Evolutionary conservation across 2,113 vertebrate genomes (phyloP).

Genomic region (Addax nasomaculatus): DNA sequence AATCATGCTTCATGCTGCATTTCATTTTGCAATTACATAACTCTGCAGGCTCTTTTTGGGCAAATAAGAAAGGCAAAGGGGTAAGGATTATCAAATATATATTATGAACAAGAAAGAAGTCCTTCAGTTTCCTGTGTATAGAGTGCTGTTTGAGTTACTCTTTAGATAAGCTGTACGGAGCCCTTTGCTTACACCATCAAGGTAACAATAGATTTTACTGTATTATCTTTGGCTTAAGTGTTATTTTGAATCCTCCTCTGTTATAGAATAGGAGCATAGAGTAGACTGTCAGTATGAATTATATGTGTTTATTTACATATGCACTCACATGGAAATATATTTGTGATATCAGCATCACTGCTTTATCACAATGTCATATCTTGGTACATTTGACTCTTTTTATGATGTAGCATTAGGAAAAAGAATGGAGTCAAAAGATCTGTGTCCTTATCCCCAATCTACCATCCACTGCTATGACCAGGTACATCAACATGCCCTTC

Average conservation of each 20-base stretch:
- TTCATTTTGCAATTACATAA: slow-evolving; percentile 38
- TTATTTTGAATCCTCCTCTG: background rate
- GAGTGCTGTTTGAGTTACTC: background rate
- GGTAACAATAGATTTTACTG: background rate
- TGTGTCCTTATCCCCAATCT: background rate
- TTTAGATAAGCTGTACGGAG: background rate
- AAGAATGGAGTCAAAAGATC: background rate
- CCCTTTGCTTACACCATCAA: background rate
- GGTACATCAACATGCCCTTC: background rate
- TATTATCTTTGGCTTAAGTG: background rate
- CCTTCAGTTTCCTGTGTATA: background rate
- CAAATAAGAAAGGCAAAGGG: background rate
- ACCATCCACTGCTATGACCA: background rate
- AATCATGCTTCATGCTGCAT: slow-evolving; percentile 13
- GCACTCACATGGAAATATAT: background rate
- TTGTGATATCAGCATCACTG: background rate
- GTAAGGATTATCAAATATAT: background rate
- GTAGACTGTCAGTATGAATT: background rate
- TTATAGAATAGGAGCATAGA: background rate
- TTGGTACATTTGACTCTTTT: background rate
- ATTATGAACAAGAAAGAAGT: background rate
- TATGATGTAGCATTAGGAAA: background rate
- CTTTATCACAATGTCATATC: background rate
- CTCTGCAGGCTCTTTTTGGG: background rate
- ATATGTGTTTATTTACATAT: background rate